Conservation (phyloP, 2,888 invertebrate species). For the Andrena dorsata region DNA sequence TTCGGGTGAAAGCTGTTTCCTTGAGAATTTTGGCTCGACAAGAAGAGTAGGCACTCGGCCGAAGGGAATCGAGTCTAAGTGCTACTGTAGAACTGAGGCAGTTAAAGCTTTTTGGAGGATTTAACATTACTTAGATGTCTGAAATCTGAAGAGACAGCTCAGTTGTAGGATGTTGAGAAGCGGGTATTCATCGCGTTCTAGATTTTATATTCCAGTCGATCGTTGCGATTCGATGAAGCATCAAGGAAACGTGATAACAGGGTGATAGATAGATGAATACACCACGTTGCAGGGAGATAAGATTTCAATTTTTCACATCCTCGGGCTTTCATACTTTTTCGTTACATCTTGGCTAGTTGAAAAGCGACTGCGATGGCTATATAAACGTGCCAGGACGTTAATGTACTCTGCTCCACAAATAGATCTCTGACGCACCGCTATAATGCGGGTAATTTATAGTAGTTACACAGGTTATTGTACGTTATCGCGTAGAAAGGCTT, state of each 20-base stretch:
- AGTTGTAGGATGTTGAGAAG: constrained; percentile 4
- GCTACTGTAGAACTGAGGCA: background rate
- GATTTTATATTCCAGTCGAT: constrained; percentile 59
- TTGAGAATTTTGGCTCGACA: constrained; percentile 32
- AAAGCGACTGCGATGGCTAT: constrained; percentile 23
- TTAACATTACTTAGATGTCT: background rate
- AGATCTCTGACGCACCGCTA: constrained; percentile 22
- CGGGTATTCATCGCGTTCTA: constrained; percentile 18
- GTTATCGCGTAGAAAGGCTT: constrained; percentile 30
- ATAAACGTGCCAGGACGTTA: constrained; percentile 13
- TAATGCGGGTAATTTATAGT: constrained; percentile 38
- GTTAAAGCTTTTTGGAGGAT: background rate
- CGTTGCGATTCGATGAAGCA: constrained; percentile 25
- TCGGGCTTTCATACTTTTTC: constrained; percentile 18
- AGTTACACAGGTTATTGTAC: constrained; percentile 24
- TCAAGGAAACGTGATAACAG: too few species aligned
- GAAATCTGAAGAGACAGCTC: background rate
- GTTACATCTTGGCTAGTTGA: constrained; percentile 15
- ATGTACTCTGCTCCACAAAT: constrained; percentile 15
- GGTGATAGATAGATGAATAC: constrained; percentile 54
- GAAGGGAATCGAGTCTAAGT: background rate
- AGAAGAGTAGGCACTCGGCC: background rate
- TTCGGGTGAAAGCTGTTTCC: constrained; percentile 27
- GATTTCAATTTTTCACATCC: constrained; percentile 4
- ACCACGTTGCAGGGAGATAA: constrained; percentile 23